Conservation (phyloP, 2,888 invertebrate genomes). For the Nomada goodeniana region DNA sequence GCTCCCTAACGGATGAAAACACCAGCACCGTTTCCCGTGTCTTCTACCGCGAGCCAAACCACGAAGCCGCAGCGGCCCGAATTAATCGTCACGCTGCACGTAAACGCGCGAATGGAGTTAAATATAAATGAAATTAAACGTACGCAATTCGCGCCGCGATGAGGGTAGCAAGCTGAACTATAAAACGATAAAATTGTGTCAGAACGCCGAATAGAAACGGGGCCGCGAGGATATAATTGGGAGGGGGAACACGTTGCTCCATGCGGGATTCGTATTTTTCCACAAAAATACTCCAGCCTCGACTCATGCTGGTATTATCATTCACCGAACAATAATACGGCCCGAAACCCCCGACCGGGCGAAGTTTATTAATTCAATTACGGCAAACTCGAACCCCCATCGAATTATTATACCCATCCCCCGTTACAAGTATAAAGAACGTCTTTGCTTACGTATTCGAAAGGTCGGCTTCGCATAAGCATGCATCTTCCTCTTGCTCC, state of each 20-base stretch:
- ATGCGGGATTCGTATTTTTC: constrained; percentile 64
- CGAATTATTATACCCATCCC: background rate
- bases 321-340: constrained; percentile 27
- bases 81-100: background rate
- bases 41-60: too few species aligned
- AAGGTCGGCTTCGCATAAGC: constrained; percentile 75
- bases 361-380: background rate
- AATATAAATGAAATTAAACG: background rate
- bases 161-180: constrained; percentile 7
- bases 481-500: constrained; percentile 78
- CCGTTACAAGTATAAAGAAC: background rate
- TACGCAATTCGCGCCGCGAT: background rate
- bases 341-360: constrained; percentile 18
- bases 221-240: constrained; percentile 30
- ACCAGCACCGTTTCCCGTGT: background rate
- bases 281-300: constrained; percentile 38
- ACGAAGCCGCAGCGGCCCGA: background rate
- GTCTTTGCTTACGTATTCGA: constrained; percentile 77
- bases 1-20: constrained; percentile 50
- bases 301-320: constrained; percentile 66
- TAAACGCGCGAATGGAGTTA: too few species aligned
- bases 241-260: constrained; percentile 29
- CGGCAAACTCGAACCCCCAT: background rate
- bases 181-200: background rate
- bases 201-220: constrained; percentile 32